phyloP scores from a whole-genome alignment of 2,888 invertebrate genomes.

The Acronicta leporina region DNA sequence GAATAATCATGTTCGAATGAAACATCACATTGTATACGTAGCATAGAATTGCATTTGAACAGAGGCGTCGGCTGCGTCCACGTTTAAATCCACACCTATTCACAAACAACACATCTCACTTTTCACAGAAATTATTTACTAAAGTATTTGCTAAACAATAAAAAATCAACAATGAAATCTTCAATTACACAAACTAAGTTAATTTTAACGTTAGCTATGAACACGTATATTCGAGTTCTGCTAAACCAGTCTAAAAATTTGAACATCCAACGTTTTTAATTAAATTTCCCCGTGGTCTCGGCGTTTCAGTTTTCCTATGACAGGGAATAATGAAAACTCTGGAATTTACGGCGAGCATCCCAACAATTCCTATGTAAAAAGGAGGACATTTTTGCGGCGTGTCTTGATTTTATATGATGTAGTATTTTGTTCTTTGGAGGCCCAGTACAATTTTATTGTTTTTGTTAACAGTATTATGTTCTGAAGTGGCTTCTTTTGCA shows the following conservation, averaged over 20 bases:
- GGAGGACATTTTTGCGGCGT: constrained; percentile 66
- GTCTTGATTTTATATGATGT: constrained; percentile 66
- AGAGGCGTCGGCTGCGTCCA: too few relatives aligned
- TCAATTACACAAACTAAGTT: constrained; percentile 10
- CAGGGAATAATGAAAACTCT: constrained; percentile 78
- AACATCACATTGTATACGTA: too few relatives aligned
- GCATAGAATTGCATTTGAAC: neutral
- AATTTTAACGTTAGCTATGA: constrained; percentile 28
- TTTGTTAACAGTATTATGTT: constrained; percentile 12
- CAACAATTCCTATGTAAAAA: constrained; percentile 65
- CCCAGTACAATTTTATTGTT: constrained; percentile 17
- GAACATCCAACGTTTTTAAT: constrained; percentile 72
- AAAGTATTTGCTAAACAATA: constrained; percentile 6
- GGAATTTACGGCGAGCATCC: constrained; percentile 67
- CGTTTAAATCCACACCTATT: neutral
- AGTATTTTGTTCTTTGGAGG: constrained; percentile 40
- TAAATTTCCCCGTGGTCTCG: constrained; percentile 76
- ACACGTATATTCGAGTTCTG: constrained; percentile 53
- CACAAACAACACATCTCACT: neutral
- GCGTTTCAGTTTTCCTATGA: constrained; percentile 76
- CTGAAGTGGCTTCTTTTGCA: neutral
- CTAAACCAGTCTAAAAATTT: constrained; percentile 59
- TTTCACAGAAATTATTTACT: neutral
- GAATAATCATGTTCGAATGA: neutral
- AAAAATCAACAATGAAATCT: constrained; percentile 9